Percentiles rank a stretch among this genome's conserved stretches.
Conservation (phyloP, 2,888 invertebrate genomes). For the Venusia cambrica region DNA sequence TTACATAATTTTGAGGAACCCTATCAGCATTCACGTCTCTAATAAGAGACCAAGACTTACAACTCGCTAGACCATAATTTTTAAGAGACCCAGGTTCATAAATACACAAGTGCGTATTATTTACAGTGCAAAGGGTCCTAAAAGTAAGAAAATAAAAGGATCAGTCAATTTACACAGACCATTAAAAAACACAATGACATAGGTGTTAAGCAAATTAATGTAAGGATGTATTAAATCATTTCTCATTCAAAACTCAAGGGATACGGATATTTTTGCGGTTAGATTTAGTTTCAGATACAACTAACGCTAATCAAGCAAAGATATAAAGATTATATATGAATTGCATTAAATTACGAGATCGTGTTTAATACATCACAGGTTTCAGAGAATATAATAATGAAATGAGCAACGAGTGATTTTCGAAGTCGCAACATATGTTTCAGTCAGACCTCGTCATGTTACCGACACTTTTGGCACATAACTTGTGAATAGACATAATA, state of each 20-base stretch:
- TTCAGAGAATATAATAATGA: constrained; percentile 64
- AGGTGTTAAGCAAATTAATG: constrained; percentile 43
- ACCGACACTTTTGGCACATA: constrained; percentile 36
- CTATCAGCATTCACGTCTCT: too few relatives aligned
- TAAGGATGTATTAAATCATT: constrained; percentile 76
- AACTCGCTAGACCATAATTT: constrained; percentile 34
- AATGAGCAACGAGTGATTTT: constrained; percentile 30
- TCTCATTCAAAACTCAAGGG: constrained; percentile 61
- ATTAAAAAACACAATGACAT: constrained; percentile 22
- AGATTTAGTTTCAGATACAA: constrained; percentile 39
- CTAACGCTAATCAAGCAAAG: constrained; percentile 60
- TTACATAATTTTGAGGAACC: constrained; percentile 55
- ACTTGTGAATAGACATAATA: constrained; percentile 44
- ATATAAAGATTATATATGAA: constrained; percentile 76
- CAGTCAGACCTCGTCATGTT: constrained; percentile 28
- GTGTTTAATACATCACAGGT: constrained; percentile 86
- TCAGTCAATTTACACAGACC: constrained; percentile 15
- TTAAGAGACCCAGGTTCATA: constrained; percentile 37
- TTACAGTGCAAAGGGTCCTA: constrained; percentile 57
- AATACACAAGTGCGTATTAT: constrained; percentile 63
- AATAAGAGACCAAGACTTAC: too few relatives aligned
- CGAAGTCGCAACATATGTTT: constrained; percentile 15
- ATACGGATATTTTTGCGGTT: constrained; percentile 44
- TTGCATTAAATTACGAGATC: constrained; percentile 82
- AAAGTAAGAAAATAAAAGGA: constrained; percentile 6